Evolutionary conservation across 2,888 invertebrate species (phyloP).

Genomic region (Coelogynopora nodosa): DNA sequence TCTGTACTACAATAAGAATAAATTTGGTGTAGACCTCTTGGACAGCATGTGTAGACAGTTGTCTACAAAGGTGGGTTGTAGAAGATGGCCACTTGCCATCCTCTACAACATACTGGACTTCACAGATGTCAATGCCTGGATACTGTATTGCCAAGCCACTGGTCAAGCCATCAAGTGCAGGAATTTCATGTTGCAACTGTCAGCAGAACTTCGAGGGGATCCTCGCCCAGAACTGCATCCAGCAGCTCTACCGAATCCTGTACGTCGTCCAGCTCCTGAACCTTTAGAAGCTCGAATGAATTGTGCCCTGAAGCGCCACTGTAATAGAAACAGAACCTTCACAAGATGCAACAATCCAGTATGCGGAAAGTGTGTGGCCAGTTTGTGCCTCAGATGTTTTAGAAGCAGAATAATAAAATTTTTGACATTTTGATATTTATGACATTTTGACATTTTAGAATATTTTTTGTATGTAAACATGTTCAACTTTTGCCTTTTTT

Average conservation of each 20-base stretch:
- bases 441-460: too few species aligned
- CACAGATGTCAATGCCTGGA: neutral
- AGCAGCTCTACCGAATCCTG: neutral
- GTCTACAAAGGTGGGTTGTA: neutral
- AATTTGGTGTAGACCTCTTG: slow-evolving; percentile 20
- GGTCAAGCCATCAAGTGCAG: neutral
- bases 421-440: neutral
- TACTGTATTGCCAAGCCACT: neutral
- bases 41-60: neutral
- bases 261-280: neutral
- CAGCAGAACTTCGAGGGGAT: neutral
- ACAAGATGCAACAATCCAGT: neutral
- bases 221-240: neutral
- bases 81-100: slow-evolving; percentile 29
- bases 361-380: neutral
- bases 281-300: neutral
- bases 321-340: neutral
- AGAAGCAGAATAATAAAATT: neutral
- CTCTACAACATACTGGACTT: neutral
- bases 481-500: neutral
- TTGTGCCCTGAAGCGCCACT: neutral
- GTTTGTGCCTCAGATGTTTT: neutral
- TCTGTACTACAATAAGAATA: slow-evolving; percentile 23
- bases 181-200: neutral
- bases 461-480: neutral